Base-by-base conservation (phyloP, 2,888 invertebrate species). In the Cinara cedri region DNA sequence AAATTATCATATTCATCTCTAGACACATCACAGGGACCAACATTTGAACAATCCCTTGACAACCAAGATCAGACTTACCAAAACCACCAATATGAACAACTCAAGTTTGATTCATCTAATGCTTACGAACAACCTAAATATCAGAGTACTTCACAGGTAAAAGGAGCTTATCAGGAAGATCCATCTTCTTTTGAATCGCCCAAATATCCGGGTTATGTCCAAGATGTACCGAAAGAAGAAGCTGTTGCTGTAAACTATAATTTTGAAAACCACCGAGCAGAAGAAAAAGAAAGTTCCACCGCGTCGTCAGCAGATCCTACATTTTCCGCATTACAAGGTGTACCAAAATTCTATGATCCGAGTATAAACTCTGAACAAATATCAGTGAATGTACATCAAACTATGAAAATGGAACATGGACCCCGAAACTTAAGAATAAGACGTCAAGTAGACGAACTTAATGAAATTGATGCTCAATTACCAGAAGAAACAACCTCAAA, bases 401-500 rank as follows among this genome's bases (percentile, higher is more conserved):
- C 80, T 0, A 65, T 72, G 80, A 78, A 71, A 19, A 81, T 78
- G 1, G 87, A 87, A 81, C 87, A 87, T 72, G 87, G 87, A 0
- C 87, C 87, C 1, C 85, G 87, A 76, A 84, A 84, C 3, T 70
- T 86, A 66, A 84, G 84, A 70, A 72, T 81, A 26, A 74, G 70
- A 10, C 74, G 75, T 24, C 68, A 80, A 57, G 60, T 80, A 8
- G 65, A 71, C 14, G 80, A 66, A 46, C 63, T 82, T 11, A 83
- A 83, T 63, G 83, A 83, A 66, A 81, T 83, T 11, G 83, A 83
- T 71, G 81, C 81, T 19, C 81, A 80, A 62, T 63, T 83, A 10
- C 82, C 83, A 55, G 82, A 83, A 49, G 83, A 84, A 68, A 68
- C 75, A 16, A 55, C 72, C 3, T 4, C 26, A 4, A 57, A 49